Base-by-base conservation (phyloP, 2,797 vertebrate genomes). In the Botia kubotai region DNA sequence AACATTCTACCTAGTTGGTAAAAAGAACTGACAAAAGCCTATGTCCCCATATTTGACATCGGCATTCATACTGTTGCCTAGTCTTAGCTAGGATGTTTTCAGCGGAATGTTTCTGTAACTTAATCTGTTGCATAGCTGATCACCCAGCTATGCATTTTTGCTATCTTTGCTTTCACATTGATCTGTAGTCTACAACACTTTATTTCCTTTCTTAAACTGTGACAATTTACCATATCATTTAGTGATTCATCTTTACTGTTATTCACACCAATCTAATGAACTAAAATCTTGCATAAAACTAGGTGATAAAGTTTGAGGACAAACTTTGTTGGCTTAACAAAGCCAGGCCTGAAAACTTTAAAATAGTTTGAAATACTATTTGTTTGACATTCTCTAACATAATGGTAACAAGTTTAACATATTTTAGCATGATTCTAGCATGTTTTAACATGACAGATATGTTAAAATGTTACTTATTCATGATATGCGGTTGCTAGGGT, bases 61-160 rank as follows among this genome's bases (percentile, higher is more conserved):
- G 12, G 39, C 1, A 6, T 2, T 21, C n/a, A 1, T 29, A 8
- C 2, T 2, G 17, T 74, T 11, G 21, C n/a, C 19, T 21, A 60
- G 86, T 75, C 72, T 75, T 86, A 74, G 62, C 53, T 57, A 26
- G n/a, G n/a, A n/a, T n/a, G n/a, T n/a, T n/a, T n/a, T n/a, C n/a
- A n/a, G n/a, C n/a, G 43, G 89, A 91, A 90, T 84, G 86, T n/a
- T 46, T 48, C 21, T 2, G 43, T 82, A 89, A 75, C 90, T 81
- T 86, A 90, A 79, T 39, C 29, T n/a, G 65, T 67, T 17, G 33
- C 75, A 75, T 83, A 1, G 53, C 26, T 84, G 17, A 43, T 26
- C 33, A 63, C 26, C 73, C 0, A 50, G 13, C 21, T 6, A 2
- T 63, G 39, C 58, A 33, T 63, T 75, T 69, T 55, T 68, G 73